Conservation (phyloP, 2,113 vertebrate genomes). For the Urocynchramus pylzowi region DNA sequence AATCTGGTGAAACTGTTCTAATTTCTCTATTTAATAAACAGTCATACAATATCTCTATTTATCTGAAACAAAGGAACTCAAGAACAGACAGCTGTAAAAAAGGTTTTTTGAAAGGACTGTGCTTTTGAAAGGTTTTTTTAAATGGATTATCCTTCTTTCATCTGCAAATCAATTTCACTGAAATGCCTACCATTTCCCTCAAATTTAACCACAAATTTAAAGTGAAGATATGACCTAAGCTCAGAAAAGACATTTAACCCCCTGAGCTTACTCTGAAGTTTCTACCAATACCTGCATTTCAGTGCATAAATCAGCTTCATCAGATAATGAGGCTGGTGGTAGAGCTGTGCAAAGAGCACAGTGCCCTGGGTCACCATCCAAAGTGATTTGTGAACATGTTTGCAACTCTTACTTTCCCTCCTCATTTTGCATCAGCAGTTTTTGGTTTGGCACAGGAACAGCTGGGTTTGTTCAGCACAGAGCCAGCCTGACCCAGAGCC, state of each 20-base stretch:
- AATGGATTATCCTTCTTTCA: neutral
- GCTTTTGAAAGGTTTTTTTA: neutral
- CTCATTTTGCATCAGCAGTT: neutral
- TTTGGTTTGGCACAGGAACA: neutral
- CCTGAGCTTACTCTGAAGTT: neutral
- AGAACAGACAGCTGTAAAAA: neutral
- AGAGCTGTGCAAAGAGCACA: neutral
- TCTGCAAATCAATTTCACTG: neutral
- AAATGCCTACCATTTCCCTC: neutral
- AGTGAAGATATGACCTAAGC: neutral
- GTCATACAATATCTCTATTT: neutral
- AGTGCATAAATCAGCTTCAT: neutral
- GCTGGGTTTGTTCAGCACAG: neutral
- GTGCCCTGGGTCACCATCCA: neutral
- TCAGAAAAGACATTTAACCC: neutral
- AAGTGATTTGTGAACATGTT: neutral
- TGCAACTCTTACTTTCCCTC: neutral
- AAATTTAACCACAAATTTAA: neutral
- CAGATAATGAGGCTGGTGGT: neutral
- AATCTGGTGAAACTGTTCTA: constrained; percentile 21
- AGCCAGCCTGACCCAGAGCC: neutral
- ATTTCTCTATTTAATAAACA: constrained; percentile 12
- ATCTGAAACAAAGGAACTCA: neutral
- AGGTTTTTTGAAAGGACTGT: neutral
- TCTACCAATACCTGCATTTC: neutral